phyloP scores from a whole-genome alignment of 2,888 invertebrate genomes.

The Papilio protenor region DNA sequence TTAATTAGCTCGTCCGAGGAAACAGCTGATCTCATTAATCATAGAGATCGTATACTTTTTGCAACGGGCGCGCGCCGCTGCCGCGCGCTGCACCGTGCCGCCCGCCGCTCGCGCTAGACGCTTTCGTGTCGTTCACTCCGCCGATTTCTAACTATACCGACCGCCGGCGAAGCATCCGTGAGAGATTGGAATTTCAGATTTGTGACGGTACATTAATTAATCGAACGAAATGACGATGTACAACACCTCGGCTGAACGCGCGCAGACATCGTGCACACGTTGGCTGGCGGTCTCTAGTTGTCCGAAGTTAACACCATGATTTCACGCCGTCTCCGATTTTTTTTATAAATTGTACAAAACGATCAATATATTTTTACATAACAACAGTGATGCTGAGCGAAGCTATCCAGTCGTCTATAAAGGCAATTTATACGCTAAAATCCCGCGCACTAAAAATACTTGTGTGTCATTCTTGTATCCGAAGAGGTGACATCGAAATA shows the following conservation, averaged over 20 bases:
- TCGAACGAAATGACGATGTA: conserved; percentile 46
- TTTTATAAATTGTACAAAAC: conserved; percentile 5
- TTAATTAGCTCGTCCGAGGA: conserved; percentile 54
- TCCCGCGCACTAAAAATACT: conserved; percentile 37
- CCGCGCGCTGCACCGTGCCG: conserved; percentile 50
- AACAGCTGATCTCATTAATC: conserved; percentile 75
- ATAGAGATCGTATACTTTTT: conserved; percentile 66
- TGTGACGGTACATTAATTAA: conserved; percentile 62
- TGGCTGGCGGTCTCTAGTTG: neutral
- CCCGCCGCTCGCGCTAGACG: conserved; percentile 55
- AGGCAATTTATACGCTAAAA: conserved; percentile 33
- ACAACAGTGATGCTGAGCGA: conserved; percentile 3
- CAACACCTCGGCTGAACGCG: conserved; percentile 39
- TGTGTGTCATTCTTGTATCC: conserved; percentile 33
- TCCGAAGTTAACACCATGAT: conserved; percentile 14
- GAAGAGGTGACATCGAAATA: conserved; percentile 39
- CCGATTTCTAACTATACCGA: conserved; percentile 69
- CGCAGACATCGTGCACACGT: neutral
- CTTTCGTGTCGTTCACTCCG: conserved; percentile 66
- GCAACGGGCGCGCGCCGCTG: conserved; percentile 49
- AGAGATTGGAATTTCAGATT: conserved; percentile 71
- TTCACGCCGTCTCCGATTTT: conserved; percentile 22
- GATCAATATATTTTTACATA: neutral
- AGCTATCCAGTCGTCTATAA: conserved; percentile 23
- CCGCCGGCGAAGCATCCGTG: conserved; percentile 64